These are phyloP conservation scores for Phyllopteryx taeniolatus DNA, from an alignment of 2,113 vertebrate species.

Conservation along the genomic window DNA sequence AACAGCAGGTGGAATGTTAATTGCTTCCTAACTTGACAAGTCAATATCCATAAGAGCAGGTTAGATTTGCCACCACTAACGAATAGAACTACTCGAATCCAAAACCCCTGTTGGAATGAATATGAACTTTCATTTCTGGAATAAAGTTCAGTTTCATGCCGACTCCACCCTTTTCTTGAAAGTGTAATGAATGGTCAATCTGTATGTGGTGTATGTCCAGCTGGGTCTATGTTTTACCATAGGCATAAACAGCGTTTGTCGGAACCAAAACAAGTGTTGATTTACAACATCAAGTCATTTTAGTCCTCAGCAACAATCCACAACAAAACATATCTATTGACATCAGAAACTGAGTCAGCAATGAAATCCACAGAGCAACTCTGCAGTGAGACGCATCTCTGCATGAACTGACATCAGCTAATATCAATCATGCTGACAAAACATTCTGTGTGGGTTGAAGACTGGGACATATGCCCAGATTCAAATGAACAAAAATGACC, in stretches of 20 bases:
- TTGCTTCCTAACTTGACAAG: too few relatives aligned
- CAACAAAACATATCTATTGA: constrained; percentile 7
- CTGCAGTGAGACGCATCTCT: background rate
- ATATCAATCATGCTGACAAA: constrained; percentile 4
- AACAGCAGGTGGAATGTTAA: too few relatives aligned
- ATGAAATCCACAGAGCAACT: background rate
- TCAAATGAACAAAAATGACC: background rate
- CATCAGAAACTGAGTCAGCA: background rate
- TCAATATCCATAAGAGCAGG: too few relatives aligned
- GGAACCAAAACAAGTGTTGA: background rate
- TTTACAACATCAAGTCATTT: constrained; percentile 1
- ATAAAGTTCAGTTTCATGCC: background rate
- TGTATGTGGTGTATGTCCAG: background rate
- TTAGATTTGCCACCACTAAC: too few relatives aligned
- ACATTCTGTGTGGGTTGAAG: background rate
- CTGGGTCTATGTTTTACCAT: background rate
- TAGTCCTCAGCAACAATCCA: constrained; percentile 1
- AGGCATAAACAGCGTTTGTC: background rate
- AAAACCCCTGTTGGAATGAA: background rate
- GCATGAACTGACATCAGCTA: background rate
- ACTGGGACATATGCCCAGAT: background rate
- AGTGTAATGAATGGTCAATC: background rate
- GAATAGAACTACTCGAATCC: background rate
- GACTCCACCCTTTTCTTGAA: background rate
- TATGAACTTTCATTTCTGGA: background rate